A percentile compares a stretch with the other conserved stretches of the same genome.
Evolutionary conservation across 2,888 invertebrate species (phyloP).

Genomic region (Hypena proboscidalis): DNA sequence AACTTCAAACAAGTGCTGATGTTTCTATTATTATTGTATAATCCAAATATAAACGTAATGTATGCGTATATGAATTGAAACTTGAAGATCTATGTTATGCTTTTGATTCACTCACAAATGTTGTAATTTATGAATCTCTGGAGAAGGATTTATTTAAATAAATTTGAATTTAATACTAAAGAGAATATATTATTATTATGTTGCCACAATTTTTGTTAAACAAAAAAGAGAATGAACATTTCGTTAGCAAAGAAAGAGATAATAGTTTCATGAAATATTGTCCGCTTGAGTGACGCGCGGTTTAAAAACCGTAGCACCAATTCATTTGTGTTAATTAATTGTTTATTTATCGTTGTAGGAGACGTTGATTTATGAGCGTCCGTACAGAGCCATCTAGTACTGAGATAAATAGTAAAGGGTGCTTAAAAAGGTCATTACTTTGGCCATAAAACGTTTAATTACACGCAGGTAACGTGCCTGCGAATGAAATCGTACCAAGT

Average conservation of each 20-base stretch:
- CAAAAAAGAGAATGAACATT: too few relatives aligned
- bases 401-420: constrained; percentile 46
- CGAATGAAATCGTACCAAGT: constrained; percentile 23
- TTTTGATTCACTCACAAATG: not conserved
- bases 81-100: constrained; percentile 2
- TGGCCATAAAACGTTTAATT: constrained; percentile 52
- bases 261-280: constrained; percentile 3
- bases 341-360: constrained; percentile 25
- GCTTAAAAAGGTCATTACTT: constrained; percentile 47
- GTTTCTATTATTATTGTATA: constrained; percentile 32
- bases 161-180: too few relatives aligned
- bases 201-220: too few relatives aligned
- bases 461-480: constrained; percentile 32
- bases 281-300: constrained; percentile 1
- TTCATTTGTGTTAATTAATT: constrained; percentile 27
- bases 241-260: not conserved
- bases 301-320: constrained; percentile 8
- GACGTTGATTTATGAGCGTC: constrained; percentile 29
- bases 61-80: constrained; percentile 1
- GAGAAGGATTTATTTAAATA: not conserved
- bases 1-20: constrained; percentile 33
- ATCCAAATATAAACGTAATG: constrained; percentile 17
- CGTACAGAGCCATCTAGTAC: constrained; percentile 27
- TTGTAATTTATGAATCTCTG: not conserved
- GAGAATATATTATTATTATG: too few relatives aligned